Percentiles rank a stretch among this genome's conserved stretches.
These are phyloP conservation scores for Metopolophium dirhodum DNA, from an alignment of 1,140 invertebrate species.

Conservation along the genomic window DNA sequence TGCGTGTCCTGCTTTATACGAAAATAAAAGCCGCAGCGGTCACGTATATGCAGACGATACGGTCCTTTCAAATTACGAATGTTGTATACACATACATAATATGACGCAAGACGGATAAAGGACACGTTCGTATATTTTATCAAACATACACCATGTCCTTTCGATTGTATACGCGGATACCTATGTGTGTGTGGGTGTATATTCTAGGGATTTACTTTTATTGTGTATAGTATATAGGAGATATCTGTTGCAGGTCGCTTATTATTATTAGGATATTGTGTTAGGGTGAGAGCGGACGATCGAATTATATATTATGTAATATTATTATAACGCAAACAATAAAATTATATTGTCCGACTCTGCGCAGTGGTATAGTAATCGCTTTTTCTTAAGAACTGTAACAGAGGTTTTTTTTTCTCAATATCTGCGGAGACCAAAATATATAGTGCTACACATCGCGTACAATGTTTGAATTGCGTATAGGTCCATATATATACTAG, in stretches of 20 bases:
- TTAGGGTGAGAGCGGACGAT: not conserved
- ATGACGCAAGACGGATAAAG: not conserved
- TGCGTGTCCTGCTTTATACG: not conserved
- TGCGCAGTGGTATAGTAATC: not conserved
- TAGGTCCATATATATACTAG: too few species aligned
- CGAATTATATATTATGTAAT: not conserved
- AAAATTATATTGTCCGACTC: not conserved
- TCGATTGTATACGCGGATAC: not conserved
- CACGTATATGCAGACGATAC: not conserved
- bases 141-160: not conserved
- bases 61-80: constrained; percentile 14
- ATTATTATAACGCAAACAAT: not conserved
- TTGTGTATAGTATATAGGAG: not conserved
- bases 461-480: not conserved
- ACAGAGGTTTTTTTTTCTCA: not conserved
- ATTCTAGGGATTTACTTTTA: not conserved
- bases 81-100: not conserved
- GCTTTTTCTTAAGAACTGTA: not conserved
- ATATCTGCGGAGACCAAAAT: not conserved
- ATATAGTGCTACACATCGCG: not conserved
- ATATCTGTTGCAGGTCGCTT: not conserved
- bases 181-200: not conserved
- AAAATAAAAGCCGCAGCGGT: not conserved
- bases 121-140: constrained; percentile 17
- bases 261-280: not conserved